Percentiles rank a stretch among this genome's conserved stretches.
Conservation (phyloP, 2,888 invertebrate species). For the Branchipolynoe longqiensis region DNA sequence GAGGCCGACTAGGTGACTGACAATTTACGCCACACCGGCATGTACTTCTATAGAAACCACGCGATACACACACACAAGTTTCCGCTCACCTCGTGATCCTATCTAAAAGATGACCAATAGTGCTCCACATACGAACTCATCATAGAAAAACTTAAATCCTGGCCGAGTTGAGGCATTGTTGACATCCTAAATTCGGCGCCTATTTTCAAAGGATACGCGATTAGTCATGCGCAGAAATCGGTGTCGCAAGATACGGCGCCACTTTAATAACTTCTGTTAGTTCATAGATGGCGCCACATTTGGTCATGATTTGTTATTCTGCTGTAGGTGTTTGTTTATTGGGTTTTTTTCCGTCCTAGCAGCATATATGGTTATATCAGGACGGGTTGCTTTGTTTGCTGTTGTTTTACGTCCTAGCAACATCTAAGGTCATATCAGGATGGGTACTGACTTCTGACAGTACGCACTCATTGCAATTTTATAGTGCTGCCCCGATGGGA, state of each 20-base stretch:
- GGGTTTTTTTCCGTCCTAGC: too few relatives aligned
- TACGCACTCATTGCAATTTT: too few relatives aligned
- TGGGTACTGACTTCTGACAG: too few relatives aligned
- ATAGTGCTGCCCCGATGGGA: too few relatives aligned
- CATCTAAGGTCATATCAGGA: too few relatives aligned
- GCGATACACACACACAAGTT: too few relatives aligned
- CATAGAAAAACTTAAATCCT: background rate
- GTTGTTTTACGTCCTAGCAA: too few relatives aligned
- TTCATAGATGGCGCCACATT: conserved; percentile 23
- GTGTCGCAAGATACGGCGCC: background rate
- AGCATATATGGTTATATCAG: too few relatives aligned
- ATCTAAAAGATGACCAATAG: background rate
- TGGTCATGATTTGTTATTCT: too few relatives aligned
- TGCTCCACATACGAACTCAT: background rate
- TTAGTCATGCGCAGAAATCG: background rate
- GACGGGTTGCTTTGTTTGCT: too few relatives aligned
- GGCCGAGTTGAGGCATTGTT: conserved; percentile 13
- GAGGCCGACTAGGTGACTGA: conserved; percentile 24
- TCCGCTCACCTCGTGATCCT: background rate
- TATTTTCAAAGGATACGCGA: conserved; percentile 6
- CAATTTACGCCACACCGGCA: background rate
- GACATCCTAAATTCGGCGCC: conserved; percentile 44
- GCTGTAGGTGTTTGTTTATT: too few relatives aligned
- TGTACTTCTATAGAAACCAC: too few relatives aligned
- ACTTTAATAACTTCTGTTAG: background rate